Conservation (phyloP, 2,888 invertebrate genomes). For the Epinotia nisella region DNA sequence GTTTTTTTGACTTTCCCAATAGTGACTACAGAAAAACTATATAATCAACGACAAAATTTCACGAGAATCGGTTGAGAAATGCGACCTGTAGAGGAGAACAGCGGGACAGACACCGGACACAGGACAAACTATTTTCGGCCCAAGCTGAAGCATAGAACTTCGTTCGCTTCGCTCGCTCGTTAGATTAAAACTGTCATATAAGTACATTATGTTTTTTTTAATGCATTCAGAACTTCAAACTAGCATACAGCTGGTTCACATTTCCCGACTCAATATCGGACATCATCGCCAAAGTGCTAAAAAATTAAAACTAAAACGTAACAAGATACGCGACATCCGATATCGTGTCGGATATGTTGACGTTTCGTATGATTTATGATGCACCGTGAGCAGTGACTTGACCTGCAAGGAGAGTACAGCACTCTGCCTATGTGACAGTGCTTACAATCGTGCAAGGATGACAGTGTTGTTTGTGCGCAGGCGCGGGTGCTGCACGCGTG, state of each 20-base stretch:
- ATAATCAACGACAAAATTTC: too few relatives aligned
- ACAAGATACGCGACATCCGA: not conserved
- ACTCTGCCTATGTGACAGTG: not conserved
- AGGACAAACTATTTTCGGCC: too few relatives aligned
- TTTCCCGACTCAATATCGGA: not conserved
- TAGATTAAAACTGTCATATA: not conserved
- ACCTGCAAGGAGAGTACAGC: not conserved
- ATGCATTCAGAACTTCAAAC: not conserved
- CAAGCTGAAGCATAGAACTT: too few relatives aligned
- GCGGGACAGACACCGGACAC: too few relatives aligned
- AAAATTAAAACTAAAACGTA: not conserved
- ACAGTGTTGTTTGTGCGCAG: conserved; percentile 48
- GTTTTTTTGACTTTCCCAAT: too few relatives aligned
- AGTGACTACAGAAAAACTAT: too few relatives aligned
- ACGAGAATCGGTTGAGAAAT: too few relatives aligned
- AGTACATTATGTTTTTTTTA: not conserved
- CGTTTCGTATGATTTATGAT: too few relatives aligned
- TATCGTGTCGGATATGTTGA: not conserved
- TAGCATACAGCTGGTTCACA: not conserved
- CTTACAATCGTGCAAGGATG: not conserved
- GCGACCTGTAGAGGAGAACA: too few relatives aligned
- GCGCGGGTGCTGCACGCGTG: conserved; percentile 54
- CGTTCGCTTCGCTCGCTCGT: too few relatives aligned
- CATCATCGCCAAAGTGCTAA: not conserved
- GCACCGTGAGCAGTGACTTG: not conserved